Percentiles rank a stretch among this genome's conserved stretches.
These are phyloP conservation scores for Cantharis rustica DNA, from an alignment of 2,888 invertebrate genomes.

Conservation along the genomic window DNA sequence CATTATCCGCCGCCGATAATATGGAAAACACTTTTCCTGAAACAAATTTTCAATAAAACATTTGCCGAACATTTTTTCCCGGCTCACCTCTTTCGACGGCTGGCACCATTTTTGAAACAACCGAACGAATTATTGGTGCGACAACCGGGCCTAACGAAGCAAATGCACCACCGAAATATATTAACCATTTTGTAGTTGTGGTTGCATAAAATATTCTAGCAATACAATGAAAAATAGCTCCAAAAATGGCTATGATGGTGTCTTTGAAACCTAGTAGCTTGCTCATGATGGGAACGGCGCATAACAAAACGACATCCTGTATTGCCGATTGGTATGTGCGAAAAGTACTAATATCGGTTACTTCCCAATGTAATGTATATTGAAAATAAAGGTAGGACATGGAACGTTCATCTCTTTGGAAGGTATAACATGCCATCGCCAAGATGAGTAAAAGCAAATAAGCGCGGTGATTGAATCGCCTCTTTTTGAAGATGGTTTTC, in stretches of 20 bases:
- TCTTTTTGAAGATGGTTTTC: constrained; percentile 63
- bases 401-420: constrained; percentile 81
- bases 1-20: constrained; percentile 80
- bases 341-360: constrained; percentile 72
- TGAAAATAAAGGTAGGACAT: constrained; percentile 77
- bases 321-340: constrained; percentile 71
- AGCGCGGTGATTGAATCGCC: constrained; percentile 63
- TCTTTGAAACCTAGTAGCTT: constrained; percentile 70
- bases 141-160: constrained; percentile 80
- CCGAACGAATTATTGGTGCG: constrained; percentile 79
- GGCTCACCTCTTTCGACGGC: constrained; percentile 69
- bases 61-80: not conserved
- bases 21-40: constrained; percentile 77
- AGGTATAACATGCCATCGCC: constrained; percentile 79
- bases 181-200: constrained; percentile 60
- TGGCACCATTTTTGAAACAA: constrained; percentile 78
- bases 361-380: constrained; percentile 73
- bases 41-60: not conserved
- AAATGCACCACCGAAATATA: constrained; percentile 75
- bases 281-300: constrained; percentile 74
- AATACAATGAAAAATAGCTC: constrained; percentile 69
- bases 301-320: constrained; percentile 72
- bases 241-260: constrained; percentile 74
- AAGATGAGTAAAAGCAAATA: constrained; percentile 72
- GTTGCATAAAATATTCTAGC: constrained; percentile 72